Evolutionary conservation across 2,113 vertebrate species (phyloP), one percentile per base, ranked within the genome.

Genomic region (Coreoperca whiteheadi): DNA sequence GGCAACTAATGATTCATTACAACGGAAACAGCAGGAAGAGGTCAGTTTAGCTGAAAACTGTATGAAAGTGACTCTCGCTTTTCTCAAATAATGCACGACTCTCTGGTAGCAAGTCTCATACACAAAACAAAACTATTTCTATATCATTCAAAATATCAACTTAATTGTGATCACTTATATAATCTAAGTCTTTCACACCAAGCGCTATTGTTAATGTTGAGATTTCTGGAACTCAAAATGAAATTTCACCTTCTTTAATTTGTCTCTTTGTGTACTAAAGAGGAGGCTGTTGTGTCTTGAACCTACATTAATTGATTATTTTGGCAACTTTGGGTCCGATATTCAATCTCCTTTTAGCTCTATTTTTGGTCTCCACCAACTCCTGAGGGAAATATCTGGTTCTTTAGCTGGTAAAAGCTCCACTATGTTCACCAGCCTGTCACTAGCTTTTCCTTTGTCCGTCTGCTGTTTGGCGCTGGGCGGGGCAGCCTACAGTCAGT

Each of bases 1-100:
- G 6, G 16, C 50, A 86, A 56, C n/a, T 70, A 65, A 85, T 88
- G 77, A 88, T 56, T 86, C 79, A 85, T 83, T 54, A 83, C 25
- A 56, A 68, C 18, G 60, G 48, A 71, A 74, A 78, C 69, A 74
- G 73, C 67, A 73, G 78, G 41, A 75, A 5, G 71, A 41, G 51
- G 75, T 56, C 74, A 48, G 54, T 28, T 65, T 32, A 60, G 46
- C 28, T 72, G 5, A 51, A 50, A 69, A 10, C 30, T 50, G 34
- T 37, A 54, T 37, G 28, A 61, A 73, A 59, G n/a, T 53, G 16
- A 32, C 30, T 75, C 25, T 20, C n/a, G 28, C 2, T 73, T 30
- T 41, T 51, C 50, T 8, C 8, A 51, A 51, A 34, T 20, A 21
- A 51, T 51, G 20, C 8, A 2, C 10, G 2, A 23, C 32, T 37